Conservation (phyloP, 2,888 invertebrate species). For the Drosophila sordidula region DNA sequence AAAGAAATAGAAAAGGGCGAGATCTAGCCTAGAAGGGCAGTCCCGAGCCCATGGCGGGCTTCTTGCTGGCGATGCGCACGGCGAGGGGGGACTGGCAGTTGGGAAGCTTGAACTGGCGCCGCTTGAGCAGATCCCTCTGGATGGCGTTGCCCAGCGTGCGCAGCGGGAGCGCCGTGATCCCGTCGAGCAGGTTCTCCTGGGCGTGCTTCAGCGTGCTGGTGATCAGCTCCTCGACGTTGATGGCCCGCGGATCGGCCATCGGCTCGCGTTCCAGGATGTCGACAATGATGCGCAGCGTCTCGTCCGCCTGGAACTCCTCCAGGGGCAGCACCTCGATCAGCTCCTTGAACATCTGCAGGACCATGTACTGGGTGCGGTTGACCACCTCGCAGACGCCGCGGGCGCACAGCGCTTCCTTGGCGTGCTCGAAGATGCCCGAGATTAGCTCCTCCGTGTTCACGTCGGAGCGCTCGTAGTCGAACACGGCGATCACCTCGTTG, state of each 20-base stretch:
- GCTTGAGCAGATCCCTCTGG: slow-evolving; percentile 65
- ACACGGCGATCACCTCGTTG: slow-evolving; percentile 78
- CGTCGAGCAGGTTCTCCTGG: slow-evolving; percentile 80
- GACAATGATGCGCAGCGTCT: slow-evolving; percentile 69
- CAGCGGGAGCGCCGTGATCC: slow-evolving; percentile 77
- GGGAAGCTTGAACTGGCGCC: slow-evolving; percentile 59
- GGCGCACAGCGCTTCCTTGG: slow-evolving; percentile 65
- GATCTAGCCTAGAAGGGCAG: slow-evolving; percentile 42
- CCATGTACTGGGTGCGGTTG: slow-evolving; percentile 78
- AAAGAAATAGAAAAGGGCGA: slow-evolving; percentile 9
- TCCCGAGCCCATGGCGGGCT: slow-evolving; percentile 34
- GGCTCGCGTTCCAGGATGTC: slow-evolving; percentile 72
- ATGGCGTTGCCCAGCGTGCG: slow-evolving; percentile 69
- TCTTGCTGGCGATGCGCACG: slow-evolving; percentile 64
- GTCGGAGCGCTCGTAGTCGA: slow-evolving; percentile 80
- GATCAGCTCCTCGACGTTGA: slow-evolving; percentile 76
- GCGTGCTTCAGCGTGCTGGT: slow-evolving; percentile 71
- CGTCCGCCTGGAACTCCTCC: slow-evolving; percentile 79
- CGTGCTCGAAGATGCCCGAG: slow-evolving; percentile 78
- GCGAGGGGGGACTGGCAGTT: slow-evolving; percentile 61
- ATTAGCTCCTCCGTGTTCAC: slow-evolving; percentile 80
- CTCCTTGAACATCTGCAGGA: slow-evolving; percentile 76
- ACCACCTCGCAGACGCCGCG: slow-evolving; percentile 58
- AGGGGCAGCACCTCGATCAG: slow-evolving; percentile 80
- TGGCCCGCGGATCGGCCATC: slow-evolving; percentile 77